Conservation (phyloP, 2,113 vertebrate genomes). For the Xerus inauris region DNA sequence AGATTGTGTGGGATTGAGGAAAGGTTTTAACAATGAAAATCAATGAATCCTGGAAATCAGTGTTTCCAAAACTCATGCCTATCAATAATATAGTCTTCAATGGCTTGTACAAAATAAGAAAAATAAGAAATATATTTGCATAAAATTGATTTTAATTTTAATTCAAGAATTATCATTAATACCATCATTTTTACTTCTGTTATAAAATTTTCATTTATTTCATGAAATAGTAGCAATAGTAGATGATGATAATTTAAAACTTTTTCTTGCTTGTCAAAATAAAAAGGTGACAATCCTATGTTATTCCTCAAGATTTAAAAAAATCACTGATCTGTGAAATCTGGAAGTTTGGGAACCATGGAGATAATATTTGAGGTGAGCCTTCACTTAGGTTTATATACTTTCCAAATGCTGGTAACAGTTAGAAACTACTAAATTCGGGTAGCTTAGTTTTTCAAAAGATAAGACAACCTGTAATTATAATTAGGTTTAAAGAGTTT, state of each 20-base stretch:
- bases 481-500: not conserved
- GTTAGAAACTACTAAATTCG: not conserved
- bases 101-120: not conserved
- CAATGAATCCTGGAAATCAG: not conserved
- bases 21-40: not conserved
- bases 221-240: not conserved
- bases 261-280: constrained; percentile 12
- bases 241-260: not conserved
- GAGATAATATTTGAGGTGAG: not conserved
- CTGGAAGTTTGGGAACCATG: not conserved
- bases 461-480: not conserved
- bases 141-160: constrained; percentile 28
- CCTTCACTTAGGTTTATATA: not conserved
- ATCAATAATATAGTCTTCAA: not conserved
- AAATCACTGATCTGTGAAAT: constrained; percentile 7
- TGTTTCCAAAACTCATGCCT: not conserved
- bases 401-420: constrained; percentile 11
- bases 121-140: not conserved
- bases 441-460: not conserved
- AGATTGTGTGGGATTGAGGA: not conserved
- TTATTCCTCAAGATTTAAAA: not conserved
- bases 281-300: not conserved
- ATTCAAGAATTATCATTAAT: not conserved
- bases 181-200: not conserved
- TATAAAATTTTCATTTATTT: not conserved